Base-by-base conservation (phyloP, 2,888 invertebrate genomes). In the Eupeodes latifasciatus region DNA sequence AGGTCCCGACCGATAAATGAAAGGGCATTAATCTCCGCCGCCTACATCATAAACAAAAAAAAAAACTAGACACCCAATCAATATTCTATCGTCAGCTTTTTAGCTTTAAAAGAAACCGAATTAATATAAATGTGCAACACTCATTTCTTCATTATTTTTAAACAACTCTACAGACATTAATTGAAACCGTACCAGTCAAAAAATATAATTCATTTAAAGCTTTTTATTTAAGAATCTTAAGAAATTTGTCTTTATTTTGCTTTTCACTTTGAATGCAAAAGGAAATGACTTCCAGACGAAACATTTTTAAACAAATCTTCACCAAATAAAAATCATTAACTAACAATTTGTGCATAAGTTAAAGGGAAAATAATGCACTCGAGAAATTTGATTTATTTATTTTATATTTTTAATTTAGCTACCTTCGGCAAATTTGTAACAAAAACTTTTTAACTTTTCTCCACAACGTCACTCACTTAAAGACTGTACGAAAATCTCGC, bases 401-500 rank as follows among this genome's bases (percentile, higher is more conserved):
- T 62, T 27, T 27, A 27, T 44, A 16, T 16, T 62, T 47, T 14
- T 12, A 64, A 47, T 19, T 12, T 16, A n/a, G 4, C 57, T 4
- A 47, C 47, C 47, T 47, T 12, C 10, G 10, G 10, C 12, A 4
- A 12, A 47, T 11, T 47, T 10, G 11, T 47, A 59, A 6, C 12
- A 55, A 36, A 76, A 51, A 10, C 10, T 4, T 51, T n/a, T 19
- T 19, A 67, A 27, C 40, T 83, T 80, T 55, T 76, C 59, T 76
- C 67, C 59, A 77, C 72, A 84, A 77, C 72, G 81, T 72, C 66
- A 66, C 27, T 57, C 11, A 47, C 47, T 47, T 12, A 27, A 72
- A 72, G 9, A 81, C 76, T 80, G 77, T 59, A 80, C 81, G 77
- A 74, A 77, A 78, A 75, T 76, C 75, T 61, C 88, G 85, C 62